Percentiles rank a stretch among this genome's conserved stretches.
These are phyloP conservation scores for Carassius gibelio DNA, from an alignment of 2,113 vertebrate species.

Conservation along the genomic window DNA sequence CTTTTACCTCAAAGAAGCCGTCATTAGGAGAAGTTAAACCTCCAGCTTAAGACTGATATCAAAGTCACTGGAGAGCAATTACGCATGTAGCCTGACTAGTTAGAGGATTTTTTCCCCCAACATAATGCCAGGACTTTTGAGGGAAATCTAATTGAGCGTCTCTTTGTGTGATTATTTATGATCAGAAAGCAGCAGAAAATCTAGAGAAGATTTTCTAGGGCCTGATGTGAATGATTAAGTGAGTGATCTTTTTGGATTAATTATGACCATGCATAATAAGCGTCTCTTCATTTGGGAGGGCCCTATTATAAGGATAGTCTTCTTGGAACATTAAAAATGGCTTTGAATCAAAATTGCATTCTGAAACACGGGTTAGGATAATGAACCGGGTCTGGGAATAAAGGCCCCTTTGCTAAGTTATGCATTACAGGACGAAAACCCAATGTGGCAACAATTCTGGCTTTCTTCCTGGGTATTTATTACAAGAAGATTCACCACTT, in stretches of 20 bases:
- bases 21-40: conserved; percentile 78
- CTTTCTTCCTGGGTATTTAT: conserved; percentile 33
- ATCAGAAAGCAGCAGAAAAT: conserved; percentile 78
- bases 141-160: conserved; percentile 78
- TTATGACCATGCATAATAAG: conserved; percentile 70
- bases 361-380: conserved; percentile 48
- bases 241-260: conserved; percentile 71
- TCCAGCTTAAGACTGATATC: conserved; percentile 73
- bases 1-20: conserved; percentile 60
- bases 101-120: conserved; percentile 67
- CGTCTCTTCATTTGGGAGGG: conserved; percentile 62
- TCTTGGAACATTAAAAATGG: conserved; percentile 63
- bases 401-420: conserved; percentile 51
- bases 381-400: conserved; percentile 62
- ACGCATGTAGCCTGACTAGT: conserved; percentile 75
- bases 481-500: conserved; percentile 37
- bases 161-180: conserved; percentile 81
- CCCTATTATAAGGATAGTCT: conserved; percentile 59
- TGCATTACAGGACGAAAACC: conserved; percentile 22
- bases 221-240: conserved; percentile 71
- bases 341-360: conserved; percentile 70
- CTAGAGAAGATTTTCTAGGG: conserved; percentile 72
- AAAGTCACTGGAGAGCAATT: conserved; percentile 82
- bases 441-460: conserved; percentile 36
- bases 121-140: conserved; percentile 74